Percentiles rank a stretch among this genome's conserved stretches.
These are phyloP conservation scores for Pterocles orientalis DNA, from an alignment of 2,113 vertebrate genomes.

Conservation along the genomic window DNA sequence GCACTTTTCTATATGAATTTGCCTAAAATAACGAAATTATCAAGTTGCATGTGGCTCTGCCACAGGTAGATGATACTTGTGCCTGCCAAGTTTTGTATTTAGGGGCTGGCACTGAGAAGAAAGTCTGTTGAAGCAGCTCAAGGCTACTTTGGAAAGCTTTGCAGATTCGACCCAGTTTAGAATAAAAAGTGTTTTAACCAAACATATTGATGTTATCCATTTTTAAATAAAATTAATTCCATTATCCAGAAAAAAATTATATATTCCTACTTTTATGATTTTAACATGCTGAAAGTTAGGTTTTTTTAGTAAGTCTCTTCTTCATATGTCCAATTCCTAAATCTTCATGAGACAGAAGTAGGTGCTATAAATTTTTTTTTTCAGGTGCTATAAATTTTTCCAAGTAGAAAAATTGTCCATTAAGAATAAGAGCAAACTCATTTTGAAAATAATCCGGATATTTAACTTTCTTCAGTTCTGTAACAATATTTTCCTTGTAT, in stretches of 20 bases:
- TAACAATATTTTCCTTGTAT: not conserved
- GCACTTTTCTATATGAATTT: not conserved
- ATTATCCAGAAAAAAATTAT: not conserved
- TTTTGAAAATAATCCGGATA: not conserved
- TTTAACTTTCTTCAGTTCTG: not conserved
- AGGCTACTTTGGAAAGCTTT: not conserved
- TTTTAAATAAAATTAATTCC: not conserved
- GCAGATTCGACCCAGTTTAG: not conserved
- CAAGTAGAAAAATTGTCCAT: not conserved
- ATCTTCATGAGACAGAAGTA: not conserved
- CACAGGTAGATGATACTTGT: not conserved
- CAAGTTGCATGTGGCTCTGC: not conserved
- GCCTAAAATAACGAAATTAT: not conserved
- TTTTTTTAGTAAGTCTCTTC: not conserved
- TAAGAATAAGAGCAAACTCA: not conserved
- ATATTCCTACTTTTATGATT: not conserved
- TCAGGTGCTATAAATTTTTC: not conserved
- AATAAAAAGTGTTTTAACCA: not conserved
- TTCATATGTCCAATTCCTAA: not conserved
- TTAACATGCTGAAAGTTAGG: not conserved
- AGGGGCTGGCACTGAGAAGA: not conserved
- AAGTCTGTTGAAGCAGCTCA: not conserved
- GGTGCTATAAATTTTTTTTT: not conserved
- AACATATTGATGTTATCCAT: rapidly evolving
- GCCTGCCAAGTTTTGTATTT: not conserved